Evolutionary conservation across 2,113 vertebrate genomes (phyloP).

Genomic region (Atherinomorus stipes): DNA sequence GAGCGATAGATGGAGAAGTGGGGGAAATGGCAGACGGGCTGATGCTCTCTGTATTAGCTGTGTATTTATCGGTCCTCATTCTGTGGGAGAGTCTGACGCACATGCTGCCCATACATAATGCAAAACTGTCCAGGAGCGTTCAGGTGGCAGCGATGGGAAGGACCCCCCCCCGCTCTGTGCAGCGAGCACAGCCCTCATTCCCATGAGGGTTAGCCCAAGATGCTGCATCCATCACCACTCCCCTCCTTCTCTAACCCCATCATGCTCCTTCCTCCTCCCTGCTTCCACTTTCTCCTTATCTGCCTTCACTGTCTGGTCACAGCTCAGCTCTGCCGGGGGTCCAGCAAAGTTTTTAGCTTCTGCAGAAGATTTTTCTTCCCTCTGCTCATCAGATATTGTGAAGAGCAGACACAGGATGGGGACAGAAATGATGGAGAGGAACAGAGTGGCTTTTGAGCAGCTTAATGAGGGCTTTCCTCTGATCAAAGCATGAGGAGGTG

Average conservation of each 20-base stretch:
- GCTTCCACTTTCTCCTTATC: constrained; percentile 22
- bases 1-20: not conserved
- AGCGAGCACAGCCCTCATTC: constrained; percentile 28
- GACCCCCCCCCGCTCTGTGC: constrained; percentile 30
- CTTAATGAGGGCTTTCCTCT: constrained; percentile 54
- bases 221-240: constrained; percentile 54
- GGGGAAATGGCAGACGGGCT: constrained; percentile 24
- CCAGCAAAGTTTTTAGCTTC: constrained; percentile 13
- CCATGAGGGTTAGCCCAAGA: constrained; percentile 36
- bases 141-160: constrained; percentile 46
- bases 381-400: not conserved
- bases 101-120: constrained; percentile 64
- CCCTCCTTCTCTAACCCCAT: constrained; percentile 3
- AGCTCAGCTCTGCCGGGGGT: not conserved
- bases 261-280: constrained; percentile 12
- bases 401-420: not conserved
- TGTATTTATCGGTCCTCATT: constrained; percentile 11
- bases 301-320: constrained; percentile 24
- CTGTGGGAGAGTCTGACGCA: constrained; percentile 19
- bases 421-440: constrained; percentile 16
- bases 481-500: constrained; percentile 36
- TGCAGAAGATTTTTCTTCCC: not conserved
- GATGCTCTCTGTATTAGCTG: constrained; percentile 1
- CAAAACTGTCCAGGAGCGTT: constrained; percentile 36
- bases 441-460: constrained; percentile 13